These are phyloP conservation scores for Mareca penelope DNA, from an alignment of 2,797 vertebrate species.

Conservation along the genomic window DNA sequence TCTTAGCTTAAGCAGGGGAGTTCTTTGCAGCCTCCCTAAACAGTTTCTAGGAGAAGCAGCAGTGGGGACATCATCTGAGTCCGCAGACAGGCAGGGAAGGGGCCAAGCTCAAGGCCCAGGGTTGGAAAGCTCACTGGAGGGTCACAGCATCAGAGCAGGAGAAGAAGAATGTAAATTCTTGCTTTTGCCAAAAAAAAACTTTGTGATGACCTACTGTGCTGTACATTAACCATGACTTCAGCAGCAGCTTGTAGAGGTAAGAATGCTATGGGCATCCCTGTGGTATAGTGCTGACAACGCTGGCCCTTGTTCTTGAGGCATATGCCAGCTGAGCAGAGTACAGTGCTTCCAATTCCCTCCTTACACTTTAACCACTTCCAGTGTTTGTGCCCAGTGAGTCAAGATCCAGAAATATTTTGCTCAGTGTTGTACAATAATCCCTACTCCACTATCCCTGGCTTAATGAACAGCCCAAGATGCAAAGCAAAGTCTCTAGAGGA, in stretches of 20 bases:
- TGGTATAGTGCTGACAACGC: neutral
- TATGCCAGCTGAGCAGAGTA: neutral
- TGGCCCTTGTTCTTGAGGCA: accelerated
- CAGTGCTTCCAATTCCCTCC: neutral
- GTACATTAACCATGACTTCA: neutral
- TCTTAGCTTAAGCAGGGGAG: neutral
- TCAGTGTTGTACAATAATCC: neutral
- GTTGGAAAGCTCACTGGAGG: neutral
- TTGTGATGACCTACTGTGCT: neutral
- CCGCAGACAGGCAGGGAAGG: neutral
- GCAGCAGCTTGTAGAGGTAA: neutral
- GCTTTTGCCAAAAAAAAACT: neutral
- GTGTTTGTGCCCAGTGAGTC: neutral
- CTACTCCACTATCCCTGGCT: neutral
- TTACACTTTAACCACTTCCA: neutral
- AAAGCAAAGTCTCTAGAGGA: constrained; percentile 7
- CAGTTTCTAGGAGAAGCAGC: neutral
- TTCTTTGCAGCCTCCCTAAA: neutral
- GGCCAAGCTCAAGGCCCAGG: accelerated
- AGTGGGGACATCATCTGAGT: neutral
- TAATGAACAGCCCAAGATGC: neutral
- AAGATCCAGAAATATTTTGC: neutral
- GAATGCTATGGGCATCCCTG: neutral
- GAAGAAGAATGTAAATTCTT: neutral
- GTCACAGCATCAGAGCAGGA: neutral